phyloP scores from a whole-genome alignment of 2,113 vertebrate species.

The Poeciliopsis prolifica region DNA sequence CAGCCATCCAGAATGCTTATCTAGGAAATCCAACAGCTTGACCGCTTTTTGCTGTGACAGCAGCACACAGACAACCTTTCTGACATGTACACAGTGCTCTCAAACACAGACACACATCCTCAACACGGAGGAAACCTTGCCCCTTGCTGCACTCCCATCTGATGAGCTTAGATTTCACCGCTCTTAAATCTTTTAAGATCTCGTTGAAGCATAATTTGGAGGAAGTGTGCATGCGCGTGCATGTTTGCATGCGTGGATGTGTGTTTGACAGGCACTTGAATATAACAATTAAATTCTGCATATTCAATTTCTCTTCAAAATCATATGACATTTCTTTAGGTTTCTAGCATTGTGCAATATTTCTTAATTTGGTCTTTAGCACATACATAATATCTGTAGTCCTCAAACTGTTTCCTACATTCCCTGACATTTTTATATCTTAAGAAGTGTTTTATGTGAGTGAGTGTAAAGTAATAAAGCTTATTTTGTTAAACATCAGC shows the following conservation, averaged over 20 bases:
- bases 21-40: slow-evolving; percentile 71
- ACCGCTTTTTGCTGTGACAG: slow-evolving; percentile 65
- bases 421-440: too few relatives aligned
- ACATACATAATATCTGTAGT: too few relatives aligned
- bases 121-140: slow-evolving; percentile 11
- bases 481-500: too few relatives aligned
- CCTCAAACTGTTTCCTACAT: too few relatives aligned
- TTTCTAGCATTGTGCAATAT: neutral
- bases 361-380: neutral
- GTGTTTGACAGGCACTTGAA: neutral
- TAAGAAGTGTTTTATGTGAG: too few relatives aligned
- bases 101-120: slow-evolving; percentile 17
- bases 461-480: too few relatives aligned
- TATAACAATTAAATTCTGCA: neutral
- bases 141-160: slow-evolving; percentile 43
- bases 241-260: neutral
- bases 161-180: slow-evolving; percentile 43
- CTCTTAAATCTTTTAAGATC: slow-evolving; percentile 22
- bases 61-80: slow-evolving; percentile 41
- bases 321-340: neutral
- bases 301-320: neutral
- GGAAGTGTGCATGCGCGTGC: neutral
- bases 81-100: slow-evolving; percentile 7
- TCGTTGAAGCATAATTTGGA: neutral
- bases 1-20: slow-evolving; percentile 72